Base-by-base conservation (phyloP, 2,797 vertebrate genomes). In the Melanitta fusca region DNA sequence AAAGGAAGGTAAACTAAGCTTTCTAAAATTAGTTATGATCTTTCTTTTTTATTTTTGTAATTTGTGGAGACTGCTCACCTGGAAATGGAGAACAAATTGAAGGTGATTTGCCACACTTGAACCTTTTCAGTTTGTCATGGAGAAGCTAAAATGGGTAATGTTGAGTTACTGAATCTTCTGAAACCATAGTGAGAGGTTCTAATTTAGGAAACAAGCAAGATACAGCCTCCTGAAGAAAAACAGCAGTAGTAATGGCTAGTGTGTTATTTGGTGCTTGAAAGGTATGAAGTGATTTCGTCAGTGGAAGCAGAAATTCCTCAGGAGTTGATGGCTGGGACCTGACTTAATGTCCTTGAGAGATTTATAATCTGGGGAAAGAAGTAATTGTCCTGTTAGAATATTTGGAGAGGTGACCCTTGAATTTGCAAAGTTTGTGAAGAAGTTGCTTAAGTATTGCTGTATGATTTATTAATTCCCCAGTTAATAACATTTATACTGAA, bases 381-480 rank as follows among this genome's bases (percentile, higher is more conserved):
- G 6, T 64, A 53, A 66, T 88, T 88, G 61, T 88, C 20, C 28
- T 62, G 56, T 86, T 56, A 36, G 72, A 61, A 30, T 84, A 81
- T 91, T 90, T 90, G 73, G 49, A 93, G 62, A 60, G 51, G 27
- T 81, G 58, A 86, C 85, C 45, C 82, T 79, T 78, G 62, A 86
- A 68, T 93, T 80, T 91, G 27, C 43, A 79, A 49, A 32, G 51
- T 94, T 91, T 82, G 4, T 85, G 78, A 80, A 86, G 85, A 77
- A 87, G 68, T 90, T 92, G 68, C 64, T 91, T 89, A 92, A 73
- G 80, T 79, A 70, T 85, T 93, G n/a, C 80, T 91, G 24, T 85
- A 77, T 87, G 90, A 87, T 74, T 93, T 90, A 89, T 91, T 97
- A 90, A 91, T 93, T 74, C 86, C 57, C 41, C 80, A 93, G 80